A percentile compares a stretch with the other conserved stretches of the same genome.
Conservation (phyloP, 2,113 vertebrate genomes). For the Chunga burmeisteri region DNA sequence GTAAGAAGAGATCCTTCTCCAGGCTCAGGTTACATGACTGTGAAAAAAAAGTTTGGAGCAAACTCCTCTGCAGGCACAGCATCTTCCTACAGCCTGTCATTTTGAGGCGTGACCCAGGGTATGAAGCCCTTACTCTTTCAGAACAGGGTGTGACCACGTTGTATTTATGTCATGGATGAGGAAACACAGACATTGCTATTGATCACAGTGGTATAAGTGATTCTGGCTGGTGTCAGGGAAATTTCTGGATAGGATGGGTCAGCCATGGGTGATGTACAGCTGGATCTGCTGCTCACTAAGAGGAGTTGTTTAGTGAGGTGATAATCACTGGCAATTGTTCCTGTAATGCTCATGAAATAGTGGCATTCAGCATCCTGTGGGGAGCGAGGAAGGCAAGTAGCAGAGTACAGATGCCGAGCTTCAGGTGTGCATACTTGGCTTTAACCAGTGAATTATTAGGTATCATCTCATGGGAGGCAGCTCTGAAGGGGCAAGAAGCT, state of each 20-base stretch:
- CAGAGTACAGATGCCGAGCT: neutral
- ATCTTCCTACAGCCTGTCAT: neutral
- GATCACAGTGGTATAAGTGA: neutral
- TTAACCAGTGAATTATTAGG: neutral
- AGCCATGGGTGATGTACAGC: neutral
- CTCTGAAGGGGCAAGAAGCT: neutral
- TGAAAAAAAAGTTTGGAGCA: neutral
- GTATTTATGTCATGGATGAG: neutral
- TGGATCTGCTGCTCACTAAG: neutral
- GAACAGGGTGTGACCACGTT: neutral
- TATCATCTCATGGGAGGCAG: neutral
- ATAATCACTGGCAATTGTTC: neutral
- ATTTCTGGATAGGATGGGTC: neutral
- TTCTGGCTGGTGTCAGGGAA: neutral
- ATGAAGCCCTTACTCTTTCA: neutral
- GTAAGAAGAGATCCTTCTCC: neutral
- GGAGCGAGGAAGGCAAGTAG: neutral
- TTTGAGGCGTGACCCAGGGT: neutral
- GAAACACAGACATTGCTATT: neutral
- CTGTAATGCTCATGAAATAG: neutral
- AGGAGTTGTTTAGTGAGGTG: neutral
- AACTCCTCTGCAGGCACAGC: neutral
- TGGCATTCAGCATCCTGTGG: neutral
- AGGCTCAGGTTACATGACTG: neutral
- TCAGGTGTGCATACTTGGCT: neutral